Percentiles rank a stretch among this genome's conserved stretches.
phyloP scores from a whole-genome alignment of 2,797 vertebrate genomes.

The Argentina silus region DNA sequence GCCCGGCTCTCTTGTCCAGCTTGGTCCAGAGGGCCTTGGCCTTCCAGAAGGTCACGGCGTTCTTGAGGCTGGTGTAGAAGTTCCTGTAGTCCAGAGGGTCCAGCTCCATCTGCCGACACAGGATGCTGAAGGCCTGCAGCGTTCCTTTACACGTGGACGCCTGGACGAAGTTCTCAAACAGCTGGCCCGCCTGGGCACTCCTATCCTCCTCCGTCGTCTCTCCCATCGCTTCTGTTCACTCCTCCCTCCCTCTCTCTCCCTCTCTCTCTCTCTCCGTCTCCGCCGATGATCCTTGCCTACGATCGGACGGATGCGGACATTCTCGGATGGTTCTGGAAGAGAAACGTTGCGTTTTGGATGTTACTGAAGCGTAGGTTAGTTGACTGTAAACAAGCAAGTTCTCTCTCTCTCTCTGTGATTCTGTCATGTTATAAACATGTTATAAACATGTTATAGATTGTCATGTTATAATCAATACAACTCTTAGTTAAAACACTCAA shows the following conservation, averaged over 20 bases:
- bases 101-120: conserved; percentile 90
- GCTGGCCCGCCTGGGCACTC: conserved; percentile 84
- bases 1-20: conserved; percentile 91
- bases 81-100: conserved; percentile 85
- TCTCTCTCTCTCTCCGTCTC: conserved; percentile 5
- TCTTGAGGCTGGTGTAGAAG: conserved; percentile 91
- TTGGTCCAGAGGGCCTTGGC: conserved; percentile 96
- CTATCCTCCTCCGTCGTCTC: conserved; percentile 86
- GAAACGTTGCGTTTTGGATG: conserved; percentile 5
- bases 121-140: conserved; percentile 93
- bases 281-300: conserved; percentile 23
- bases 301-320: conserved; percentile 42
- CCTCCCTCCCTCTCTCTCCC: background rate
- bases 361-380: background rate
- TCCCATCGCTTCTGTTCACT: conserved; percentile 77
- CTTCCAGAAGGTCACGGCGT: conserved; percentile 90
- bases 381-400: too few relatives aligned
- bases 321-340: conserved; percentile 56
- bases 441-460: background rate
- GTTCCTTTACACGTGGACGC: conserved; percentile 94
- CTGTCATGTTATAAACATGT: background rate
- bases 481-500: background rate
- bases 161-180: conserved; percentile 97
- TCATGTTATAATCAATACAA: background rate
- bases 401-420: background rate